These are phyloP conservation scores for Microctonus brassicae DNA, from an alignment of 2,888 invertebrate species.

Conservation along the genomic window DNA sequence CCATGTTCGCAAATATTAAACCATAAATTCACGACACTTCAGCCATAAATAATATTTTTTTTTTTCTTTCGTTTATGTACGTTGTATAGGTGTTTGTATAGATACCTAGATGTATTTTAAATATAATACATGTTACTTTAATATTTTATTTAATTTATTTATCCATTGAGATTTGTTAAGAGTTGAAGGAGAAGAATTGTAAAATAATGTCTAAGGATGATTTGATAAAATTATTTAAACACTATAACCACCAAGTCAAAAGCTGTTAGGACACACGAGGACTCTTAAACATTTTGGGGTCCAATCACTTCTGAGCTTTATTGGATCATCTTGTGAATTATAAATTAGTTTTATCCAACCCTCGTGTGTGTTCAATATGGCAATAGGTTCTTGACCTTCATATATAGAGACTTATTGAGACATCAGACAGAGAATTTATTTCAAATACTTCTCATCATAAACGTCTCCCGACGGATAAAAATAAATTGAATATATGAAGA, in stretches of 20 bases:
- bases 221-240: constrained; percentile 20
- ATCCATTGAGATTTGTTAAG: not conserved
- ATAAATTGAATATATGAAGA: no score
- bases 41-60: not conserved
- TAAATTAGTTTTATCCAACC: constrained; percentile 56
- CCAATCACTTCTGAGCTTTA: constrained; percentile 64
- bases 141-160: not conserved
- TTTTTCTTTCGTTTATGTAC: no score
- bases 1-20: constrained; percentile 64
- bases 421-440: no score
- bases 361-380: constrained; percentile 35
- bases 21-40: constrained; percentile 60
- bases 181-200: not conserved
- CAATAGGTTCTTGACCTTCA: constrained; percentile 49
- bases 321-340: constrained; percentile 64
- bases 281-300: constrained; percentile 49
- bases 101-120: not conserved
- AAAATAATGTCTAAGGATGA: constrained; percentile 25
- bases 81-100: no score
- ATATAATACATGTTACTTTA: not conserved
- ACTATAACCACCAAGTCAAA: constrained; percentile 44
- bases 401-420: constrained; percentile 7
- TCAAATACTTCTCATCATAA: no score
- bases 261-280: constrained; percentile 50
- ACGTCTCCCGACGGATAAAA: not conserved